Conservation (phyloP, 2,888 invertebrate genomes). For the Eupithecia dodoneata region DNA sequence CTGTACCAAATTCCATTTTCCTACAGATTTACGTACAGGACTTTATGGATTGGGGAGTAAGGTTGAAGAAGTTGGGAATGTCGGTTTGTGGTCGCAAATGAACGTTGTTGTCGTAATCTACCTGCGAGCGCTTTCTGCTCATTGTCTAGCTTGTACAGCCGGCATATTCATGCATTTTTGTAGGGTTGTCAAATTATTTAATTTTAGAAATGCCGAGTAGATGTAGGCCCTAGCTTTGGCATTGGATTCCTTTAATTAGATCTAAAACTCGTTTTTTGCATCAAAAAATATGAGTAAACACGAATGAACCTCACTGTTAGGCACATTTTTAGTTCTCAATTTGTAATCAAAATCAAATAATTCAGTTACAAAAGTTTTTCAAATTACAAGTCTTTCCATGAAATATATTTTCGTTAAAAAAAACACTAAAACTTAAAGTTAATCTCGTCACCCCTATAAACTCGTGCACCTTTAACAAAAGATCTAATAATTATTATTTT, state of each 20-base stretch:
- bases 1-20: constrained; percentile 55
- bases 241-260: not conserved
- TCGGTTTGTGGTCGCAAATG: constrained; percentile 33
- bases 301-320: not conserved
- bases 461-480: constrained; percentile 80
- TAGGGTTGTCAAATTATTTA: constrained; percentile 67
- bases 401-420: not conserved
- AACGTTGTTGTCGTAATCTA: constrained; percentile 66
- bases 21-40: constrained; percentile 6
- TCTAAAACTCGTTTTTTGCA: not conserved
- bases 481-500: constrained; percentile 84
- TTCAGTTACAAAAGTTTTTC: not conserved
- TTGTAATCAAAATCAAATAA: not conserved
- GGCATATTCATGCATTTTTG: constrained; percentile 61
- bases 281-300: not conserved
- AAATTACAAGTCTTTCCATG: not conserved
- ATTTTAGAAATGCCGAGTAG: not conserved
- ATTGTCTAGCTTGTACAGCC: constrained; percentile 82
- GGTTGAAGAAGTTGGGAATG: constrained; percentile 34
- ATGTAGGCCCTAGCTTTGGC: not conserved
- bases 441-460: constrained; percentile 70
- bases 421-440: constrained; percentile 28
- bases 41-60: constrained; percentile 47
- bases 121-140: constrained; percentile 77
- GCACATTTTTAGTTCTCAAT: not conserved